Conservation (phyloP, 2,113 vertebrate species). For the Urocitellus parryii region DNA sequence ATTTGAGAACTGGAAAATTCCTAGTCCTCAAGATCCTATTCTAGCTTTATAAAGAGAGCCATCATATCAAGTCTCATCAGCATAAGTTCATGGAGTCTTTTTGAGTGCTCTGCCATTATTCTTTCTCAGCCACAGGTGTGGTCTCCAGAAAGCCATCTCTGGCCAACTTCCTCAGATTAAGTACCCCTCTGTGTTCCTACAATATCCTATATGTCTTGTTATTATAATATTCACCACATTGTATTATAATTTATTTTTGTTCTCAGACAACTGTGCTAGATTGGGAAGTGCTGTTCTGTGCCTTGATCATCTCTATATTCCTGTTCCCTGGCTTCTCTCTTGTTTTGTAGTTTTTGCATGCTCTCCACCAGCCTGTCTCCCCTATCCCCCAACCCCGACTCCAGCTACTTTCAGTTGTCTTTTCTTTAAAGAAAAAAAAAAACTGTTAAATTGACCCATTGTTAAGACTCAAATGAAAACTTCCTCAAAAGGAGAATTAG, state of each 20-base stretch:
- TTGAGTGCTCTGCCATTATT: neutral
- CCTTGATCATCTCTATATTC: neutral
- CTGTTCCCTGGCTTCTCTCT: neutral
- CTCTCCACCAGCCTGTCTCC: too few relatives aligned
- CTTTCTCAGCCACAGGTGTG: too few relatives aligned
- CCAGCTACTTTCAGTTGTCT: conserved; percentile 28
- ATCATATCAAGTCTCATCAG: neutral
- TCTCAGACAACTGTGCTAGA: neutral
- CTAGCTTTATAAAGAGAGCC: neutral
- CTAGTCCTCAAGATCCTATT: neutral
- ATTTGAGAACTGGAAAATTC: neutral
- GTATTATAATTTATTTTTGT: neutral
- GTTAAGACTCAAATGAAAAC: neutral
- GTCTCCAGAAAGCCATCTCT: neutral
- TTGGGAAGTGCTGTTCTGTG: neutral
- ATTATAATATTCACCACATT: neutral
- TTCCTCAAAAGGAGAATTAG: neutral
- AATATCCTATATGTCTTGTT: neutral
- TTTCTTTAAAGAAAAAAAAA: neutral
- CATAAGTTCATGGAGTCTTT: neutral
- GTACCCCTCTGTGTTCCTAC: neutral
- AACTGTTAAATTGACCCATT: neutral
- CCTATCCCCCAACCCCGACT: neutral
- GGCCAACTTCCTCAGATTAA: neutral
- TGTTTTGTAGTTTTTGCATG: neutral